These are phyloP conservation scores for Hipposideros larvatus DNA, from an alignment of 2,797 vertebrate genomes.

Conservation along the genomic window DNA sequence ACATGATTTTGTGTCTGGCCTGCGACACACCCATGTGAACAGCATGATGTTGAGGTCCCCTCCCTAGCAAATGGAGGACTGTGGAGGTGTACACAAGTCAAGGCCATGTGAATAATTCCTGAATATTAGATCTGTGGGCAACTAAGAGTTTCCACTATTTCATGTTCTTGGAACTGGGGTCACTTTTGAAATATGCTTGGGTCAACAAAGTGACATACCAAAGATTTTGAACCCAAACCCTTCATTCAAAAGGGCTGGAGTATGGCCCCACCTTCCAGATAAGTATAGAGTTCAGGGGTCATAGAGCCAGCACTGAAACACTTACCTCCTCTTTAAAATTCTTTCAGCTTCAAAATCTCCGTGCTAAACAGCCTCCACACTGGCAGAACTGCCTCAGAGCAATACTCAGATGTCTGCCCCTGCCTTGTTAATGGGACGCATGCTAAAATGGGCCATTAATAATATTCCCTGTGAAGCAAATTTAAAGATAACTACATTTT, in stretches of 20 bases:
- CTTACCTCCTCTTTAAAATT: background rate
- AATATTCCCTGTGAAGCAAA: conserved; percentile 61
- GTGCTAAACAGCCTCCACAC: background rate
- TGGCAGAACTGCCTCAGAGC: background rate
- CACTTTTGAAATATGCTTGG: conserved; percentile 16
- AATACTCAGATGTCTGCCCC: background rate
- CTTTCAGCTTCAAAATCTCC: conserved; percentile 5
- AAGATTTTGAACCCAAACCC: conserved; percentile 28
- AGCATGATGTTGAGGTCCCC: background rate
- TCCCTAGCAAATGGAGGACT: background rate
- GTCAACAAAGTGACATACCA: background rate
- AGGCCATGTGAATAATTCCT: background rate
- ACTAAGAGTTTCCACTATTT: conserved; percentile 19
- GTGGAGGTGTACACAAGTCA: background rate
- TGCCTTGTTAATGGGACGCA: conserved; percentile 48
- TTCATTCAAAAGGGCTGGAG: conserved; percentile 23
- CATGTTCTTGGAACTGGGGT: conserved; percentile 25
- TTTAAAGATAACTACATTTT: conserved; percentile 65
- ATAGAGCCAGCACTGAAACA: background rate
- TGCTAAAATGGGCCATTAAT: conserved; percentile 56
- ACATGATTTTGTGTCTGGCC: background rate
- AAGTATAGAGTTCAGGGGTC: background rate
- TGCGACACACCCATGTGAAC: background rate
- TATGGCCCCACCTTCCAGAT: background rate
- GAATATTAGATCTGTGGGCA: background rate